Evolutionary conservation across 2,113 vertebrate genomes (phyloP), one percentile per base, ranked within the genome.

Genomic region (Gymnogyps californianus): DNA sequence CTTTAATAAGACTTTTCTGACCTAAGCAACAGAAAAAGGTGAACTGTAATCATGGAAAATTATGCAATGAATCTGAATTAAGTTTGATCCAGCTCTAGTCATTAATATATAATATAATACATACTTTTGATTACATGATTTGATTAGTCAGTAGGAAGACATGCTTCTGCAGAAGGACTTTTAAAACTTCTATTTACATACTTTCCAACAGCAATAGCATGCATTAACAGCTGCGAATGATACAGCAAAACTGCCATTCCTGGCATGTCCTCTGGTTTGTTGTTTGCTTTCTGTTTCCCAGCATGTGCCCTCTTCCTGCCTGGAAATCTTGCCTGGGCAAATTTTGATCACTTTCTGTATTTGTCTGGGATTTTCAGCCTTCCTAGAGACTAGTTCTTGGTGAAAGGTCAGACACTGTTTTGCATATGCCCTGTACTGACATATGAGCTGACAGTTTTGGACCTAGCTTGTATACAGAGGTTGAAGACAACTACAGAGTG

Each of bases 51-150:
- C 1, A 59, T 59, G 32, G 65, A 83, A 61, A 92, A 87, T 70
- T 65, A 70, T 58, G 71, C 90, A 62, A 32, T 90, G 58, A 97
- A 94, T 75, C 42, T 89, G 70, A 91, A 87, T 32, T 58, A 38
- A 85, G 49, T 94, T 97, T 96, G 32, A 83, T 61, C 29, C 24
- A 77, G 22, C 14, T 91, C 46, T 85, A 69, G 40, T 77, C 34
- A 52, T 76, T 87, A 89, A 66, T 38, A 52, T 38, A n/a, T 92
- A 65, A 82, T 52, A 75, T 44, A 91, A 93, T 82, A 57, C 29
- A 96, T 87, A 76, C 57, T 90, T 96, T 58, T 78, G 86, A 85
- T 74, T 70, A 64, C 92, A 62, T 93, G 13, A 84, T 88, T 91
- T 87, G 54, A 89, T 89, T 54, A 72, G 13, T 55, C 74, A 93